Conservation (phyloP, 92 coral and sea anemone species). For the Parazoanthus swiftii region DNA sequence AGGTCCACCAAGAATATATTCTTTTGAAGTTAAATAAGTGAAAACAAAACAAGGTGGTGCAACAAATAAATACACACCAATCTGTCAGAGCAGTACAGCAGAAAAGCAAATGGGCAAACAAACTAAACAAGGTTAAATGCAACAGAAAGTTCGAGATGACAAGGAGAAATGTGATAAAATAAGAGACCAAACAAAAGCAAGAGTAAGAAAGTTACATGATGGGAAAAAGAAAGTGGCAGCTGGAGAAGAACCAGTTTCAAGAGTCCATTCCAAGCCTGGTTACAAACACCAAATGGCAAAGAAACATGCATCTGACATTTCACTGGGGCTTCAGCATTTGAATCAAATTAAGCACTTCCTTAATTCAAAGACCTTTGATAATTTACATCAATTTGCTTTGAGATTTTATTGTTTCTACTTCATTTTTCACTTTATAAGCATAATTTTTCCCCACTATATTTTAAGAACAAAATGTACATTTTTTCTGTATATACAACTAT, state of each 20-base stretch:
- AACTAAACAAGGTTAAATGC: not conserved
- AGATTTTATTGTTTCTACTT: too few species aligned
- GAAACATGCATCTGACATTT: slow-evolving; percentile 8
- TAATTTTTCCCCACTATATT: too few species aligned
- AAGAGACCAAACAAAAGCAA: slow-evolving; percentile 25
- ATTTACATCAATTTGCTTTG: too few species aligned
- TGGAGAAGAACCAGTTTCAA: slow-evolving; percentile 14
- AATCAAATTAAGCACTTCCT: too few species aligned
- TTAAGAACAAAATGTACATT: too few species aligned
- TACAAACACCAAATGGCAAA: slow-evolving; percentile 23
- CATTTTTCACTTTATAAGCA: too few species aligned
- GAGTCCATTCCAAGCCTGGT: slow-evolving; percentile 3
- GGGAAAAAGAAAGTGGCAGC: slow-evolving; percentile 16
- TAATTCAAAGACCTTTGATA: too few species aligned
- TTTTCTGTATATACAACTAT: too few species aligned
- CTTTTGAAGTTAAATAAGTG: slow-evolving; percentile 17
- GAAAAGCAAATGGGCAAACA: not conserved
- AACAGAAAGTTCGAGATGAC: slow-evolving; percentile 14
- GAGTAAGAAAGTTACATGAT: slow-evolving; percentile 18
- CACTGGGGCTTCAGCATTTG: too few species aligned
- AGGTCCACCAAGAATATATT: slow-evolving; percentile 8
- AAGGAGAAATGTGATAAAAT: slow-evolving; percentile 28
- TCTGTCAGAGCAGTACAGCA: slow-evolving; percentile 24
- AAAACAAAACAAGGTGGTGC: not conserved
- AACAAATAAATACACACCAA: slow-evolving; percentile 19